phyloP scores from a whole-genome alignment of 2,797 vertebrate species.

The Paramormyrops hopkinsi region DNA sequence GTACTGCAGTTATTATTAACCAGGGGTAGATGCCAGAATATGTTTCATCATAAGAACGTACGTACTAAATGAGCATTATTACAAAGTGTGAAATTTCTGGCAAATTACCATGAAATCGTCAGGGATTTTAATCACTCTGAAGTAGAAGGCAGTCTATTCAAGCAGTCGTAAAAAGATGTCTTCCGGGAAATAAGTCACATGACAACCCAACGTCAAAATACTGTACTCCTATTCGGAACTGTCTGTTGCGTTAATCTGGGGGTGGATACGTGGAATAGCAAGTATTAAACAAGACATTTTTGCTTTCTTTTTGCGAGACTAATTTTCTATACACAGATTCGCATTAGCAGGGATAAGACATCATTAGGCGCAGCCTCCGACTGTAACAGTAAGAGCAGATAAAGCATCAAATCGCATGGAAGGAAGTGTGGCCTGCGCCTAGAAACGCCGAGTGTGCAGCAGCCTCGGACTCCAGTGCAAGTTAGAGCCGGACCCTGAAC shows the following conservation, averaged over 20 bases:
- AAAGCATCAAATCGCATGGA: neutral
- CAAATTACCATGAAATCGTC: neutral
- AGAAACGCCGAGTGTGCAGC: conserved; percentile 22
- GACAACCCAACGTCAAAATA: neutral
- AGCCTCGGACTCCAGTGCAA: conserved; percentile 63
- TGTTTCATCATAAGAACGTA: neutral
- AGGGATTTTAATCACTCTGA: neutral
- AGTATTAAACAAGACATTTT: conserved; percentile 2
- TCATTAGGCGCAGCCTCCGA: neutral
- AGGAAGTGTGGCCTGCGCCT: conserved; percentile 23
- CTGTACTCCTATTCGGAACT: neutral
- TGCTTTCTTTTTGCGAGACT: conserved; percentile 3
- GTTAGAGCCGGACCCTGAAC: conserved; percentile 55
- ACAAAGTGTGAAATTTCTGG: neutral
- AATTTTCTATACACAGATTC: neutral
- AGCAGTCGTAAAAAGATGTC: conserved; percentile 11
- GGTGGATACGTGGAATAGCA: conserved; percentile 15
- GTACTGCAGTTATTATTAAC: neutral
- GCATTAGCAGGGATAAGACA: neutral
- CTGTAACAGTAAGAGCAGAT: neutral
- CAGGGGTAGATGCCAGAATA: neutral
- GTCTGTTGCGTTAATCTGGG: conserved; percentile 12
- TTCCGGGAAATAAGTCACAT: conserved; percentile 17
- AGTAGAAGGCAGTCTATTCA: neutral
- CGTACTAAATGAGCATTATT: neutral